Base-by-base conservation (phyloP, 1,140 invertebrate species). In the Ruditapes philippinarum region DNA sequence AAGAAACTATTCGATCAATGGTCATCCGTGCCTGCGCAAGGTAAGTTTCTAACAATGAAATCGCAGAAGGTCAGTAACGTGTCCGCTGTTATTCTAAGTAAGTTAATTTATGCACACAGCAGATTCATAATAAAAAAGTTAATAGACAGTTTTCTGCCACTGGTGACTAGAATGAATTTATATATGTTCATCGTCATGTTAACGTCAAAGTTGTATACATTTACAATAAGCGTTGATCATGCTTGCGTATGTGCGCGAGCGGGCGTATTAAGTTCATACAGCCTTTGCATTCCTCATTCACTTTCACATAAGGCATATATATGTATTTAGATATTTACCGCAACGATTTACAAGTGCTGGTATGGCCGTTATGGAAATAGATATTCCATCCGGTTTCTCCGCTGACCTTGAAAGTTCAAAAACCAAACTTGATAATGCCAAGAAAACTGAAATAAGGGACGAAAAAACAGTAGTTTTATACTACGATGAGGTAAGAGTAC, bases 291-390 rank as follows among this genome's bases (percentile, higher is more conserved):
- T 22, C 11, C 49, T 51, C 11, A 51, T 51, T 51, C 11, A 12
- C 22, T 22, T 12, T 11, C 22, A 12, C 49, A 11, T 22, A 11
- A 51, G 22, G 22, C 11, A 11, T 51, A 12, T 51, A 12, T 51
- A 60, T 60, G 7, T 7, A n/a, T 60, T 60, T 22, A 86, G 83
- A 28, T 74, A 86, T 31, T 17, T 86, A 60, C 68, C 33, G 19
- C 25, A 70, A 36, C 42, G 31, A 12, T 86, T 36, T 36, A 33
- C 17, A 7, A 38, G n/a, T 36, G 31, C 40, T 25, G 57, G 85
- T 40, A 88, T 88, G 85, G 45, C 76, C n/a, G 76, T 88, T 4
- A 54, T 88, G n/a, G 85, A 88, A 40, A 78, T 88, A 9, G 76
- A 80, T 80, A 9, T 88, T 11, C 85, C 85, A 4, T 65, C 85